Conservation (phyloP, 2,888 invertebrate genomes). For the Thereva unica region DNA sequence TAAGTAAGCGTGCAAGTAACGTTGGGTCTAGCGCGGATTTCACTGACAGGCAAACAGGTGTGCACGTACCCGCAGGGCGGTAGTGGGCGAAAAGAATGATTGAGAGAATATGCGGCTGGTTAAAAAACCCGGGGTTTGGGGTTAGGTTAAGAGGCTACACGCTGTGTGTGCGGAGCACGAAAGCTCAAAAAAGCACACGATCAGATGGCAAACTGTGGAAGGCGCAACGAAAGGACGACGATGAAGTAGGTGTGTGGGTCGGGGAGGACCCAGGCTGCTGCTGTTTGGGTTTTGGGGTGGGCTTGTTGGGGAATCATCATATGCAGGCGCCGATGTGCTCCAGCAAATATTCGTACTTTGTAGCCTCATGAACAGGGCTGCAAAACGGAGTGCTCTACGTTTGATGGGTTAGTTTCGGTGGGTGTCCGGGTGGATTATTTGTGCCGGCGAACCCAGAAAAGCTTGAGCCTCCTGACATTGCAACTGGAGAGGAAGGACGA, state of each 20-base stretch:
- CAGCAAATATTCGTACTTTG: background rate
- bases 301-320: constrained; percentile 29
- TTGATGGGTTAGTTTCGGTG: constrained; percentile 30
- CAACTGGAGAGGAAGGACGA: constrained; percentile 9
- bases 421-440: constrained; percentile 10
- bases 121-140: background rate
- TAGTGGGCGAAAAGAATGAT: constrained; percentile 21
- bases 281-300: no score
- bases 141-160: background rate
- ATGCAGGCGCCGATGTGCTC: constrained; percentile 20
- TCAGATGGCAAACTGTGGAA: constrained; percentile 16
- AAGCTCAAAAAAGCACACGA: constrained; percentile 35
- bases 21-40: constrained; percentile 23
- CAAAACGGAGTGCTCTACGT: constrained; percentile 2
- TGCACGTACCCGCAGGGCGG: constrained; percentile 33
- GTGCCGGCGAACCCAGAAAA: background rate
- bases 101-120: constrained; percentile 1
- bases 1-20: constrained; percentile 35
- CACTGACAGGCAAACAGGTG: constrained; percentile 40
- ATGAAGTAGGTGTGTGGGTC: no score
- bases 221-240: no score
- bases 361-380: constrained; percentile 10
- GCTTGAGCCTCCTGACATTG: no score
- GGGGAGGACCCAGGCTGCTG: no score
- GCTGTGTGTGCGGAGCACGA: constrained; percentile 5